phyloP scores from a whole-genome alignment of 2,797 vertebrate genomes.

The Bradypodion pumilum region DNA sequence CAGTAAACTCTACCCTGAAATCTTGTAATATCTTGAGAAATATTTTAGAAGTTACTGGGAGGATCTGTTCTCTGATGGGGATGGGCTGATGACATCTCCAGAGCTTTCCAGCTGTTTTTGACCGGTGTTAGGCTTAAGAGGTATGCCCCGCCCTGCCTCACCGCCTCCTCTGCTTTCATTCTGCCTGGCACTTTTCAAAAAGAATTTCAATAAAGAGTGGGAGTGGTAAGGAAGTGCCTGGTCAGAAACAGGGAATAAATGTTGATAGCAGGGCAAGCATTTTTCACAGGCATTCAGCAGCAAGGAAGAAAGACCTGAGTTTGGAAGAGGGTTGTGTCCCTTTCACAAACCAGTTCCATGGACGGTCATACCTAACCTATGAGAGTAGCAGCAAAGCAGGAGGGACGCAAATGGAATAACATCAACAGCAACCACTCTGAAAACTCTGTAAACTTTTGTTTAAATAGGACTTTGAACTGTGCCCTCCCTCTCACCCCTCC shows the following conservation, averaged over 20 bases:
- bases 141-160: background rate
- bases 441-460: conserved; percentile 11
- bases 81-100: conserved; percentile 2
- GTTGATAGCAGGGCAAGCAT: background rate
- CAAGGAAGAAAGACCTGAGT: background rate
- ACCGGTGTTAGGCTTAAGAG: background rate
- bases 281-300: background rate
- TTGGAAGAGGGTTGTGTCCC: background rate
- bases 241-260: background rate
- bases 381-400: conserved; percentile 22
- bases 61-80: background rate
- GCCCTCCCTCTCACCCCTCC: background rate
- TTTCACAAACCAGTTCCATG: background rate
- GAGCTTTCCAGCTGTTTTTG: background rate
- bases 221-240: conserved; percentile 1
- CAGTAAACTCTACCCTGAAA: background rate
- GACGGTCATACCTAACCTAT: background rate
- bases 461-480: conserved; percentile 15
- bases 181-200: background rate
- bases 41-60: background rate
- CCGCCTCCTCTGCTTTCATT: too few relatives aligned
- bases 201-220: conserved; percentile 15
- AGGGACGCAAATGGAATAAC: background rate
- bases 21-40: background rate
- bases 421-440: background rate